Percentiles rank a stretch among this genome's conserved stretches.
These are phyloP conservation scores for Vidua chalybeata DNA, from an alignment of 2,113 vertebrate genomes.

Conservation along the genomic window DNA sequence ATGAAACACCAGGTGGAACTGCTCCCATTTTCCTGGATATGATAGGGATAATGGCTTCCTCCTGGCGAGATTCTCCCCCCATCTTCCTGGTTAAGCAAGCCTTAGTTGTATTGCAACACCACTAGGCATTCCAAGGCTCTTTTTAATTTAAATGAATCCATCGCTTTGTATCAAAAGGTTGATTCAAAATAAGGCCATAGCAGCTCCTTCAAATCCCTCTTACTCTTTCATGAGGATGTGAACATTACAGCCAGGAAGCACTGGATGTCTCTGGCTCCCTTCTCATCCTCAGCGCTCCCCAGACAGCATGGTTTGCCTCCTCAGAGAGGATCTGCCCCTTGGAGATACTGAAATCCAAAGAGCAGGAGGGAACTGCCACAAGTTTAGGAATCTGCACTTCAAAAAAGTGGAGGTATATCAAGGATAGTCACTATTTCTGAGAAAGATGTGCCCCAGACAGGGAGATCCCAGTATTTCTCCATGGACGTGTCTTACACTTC, in stretches of 20 bases:
- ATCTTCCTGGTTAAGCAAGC: not conserved
- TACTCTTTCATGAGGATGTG: not conserved
- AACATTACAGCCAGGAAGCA: not conserved
- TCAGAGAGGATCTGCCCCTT: not conserved
- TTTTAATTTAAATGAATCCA: not conserved
- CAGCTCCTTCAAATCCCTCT: not conserved
- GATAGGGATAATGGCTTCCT: not conserved
- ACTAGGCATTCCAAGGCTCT: not conserved
- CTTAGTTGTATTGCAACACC: not conserved
- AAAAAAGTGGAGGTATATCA: not conserved
- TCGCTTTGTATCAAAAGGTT: fast-evolving
- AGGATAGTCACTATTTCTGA: fast-evolving
- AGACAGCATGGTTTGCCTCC: not conserved
- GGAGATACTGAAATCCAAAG: not conserved
- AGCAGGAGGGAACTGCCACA: not conserved
- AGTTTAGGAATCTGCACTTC: not conserved
- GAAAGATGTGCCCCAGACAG: not conserved
- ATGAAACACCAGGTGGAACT: not conserved
- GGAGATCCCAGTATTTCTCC: not conserved
- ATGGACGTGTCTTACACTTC: not conserved
- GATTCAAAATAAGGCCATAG: not conserved
- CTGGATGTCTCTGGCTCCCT: not conserved
- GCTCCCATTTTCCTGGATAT: not conserved
- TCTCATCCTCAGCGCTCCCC: not conserved
- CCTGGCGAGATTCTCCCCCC: not conserved